Conservation (phyloP, 1,140 invertebrate genomes). For the Trichoplusia ni region DNA sequence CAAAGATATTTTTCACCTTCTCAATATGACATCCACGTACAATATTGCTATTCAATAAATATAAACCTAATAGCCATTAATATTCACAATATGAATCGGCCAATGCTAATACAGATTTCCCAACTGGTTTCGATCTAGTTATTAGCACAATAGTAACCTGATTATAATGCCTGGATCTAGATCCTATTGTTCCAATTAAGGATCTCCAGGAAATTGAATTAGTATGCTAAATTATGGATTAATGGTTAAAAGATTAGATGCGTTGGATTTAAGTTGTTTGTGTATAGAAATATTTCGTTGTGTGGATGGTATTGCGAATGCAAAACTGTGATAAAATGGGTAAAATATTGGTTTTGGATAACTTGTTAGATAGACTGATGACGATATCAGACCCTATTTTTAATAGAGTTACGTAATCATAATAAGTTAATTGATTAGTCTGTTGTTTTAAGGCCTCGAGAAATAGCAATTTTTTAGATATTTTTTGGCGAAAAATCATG, state of each 20-base stretch:
- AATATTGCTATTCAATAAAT: slow-evolving; percentile 9
- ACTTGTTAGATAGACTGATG: too few species aligned
- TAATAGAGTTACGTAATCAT: too few species aligned
- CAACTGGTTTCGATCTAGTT: slow-evolving; percentile 44
- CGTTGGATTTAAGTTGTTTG: slow-evolving; percentile 34
- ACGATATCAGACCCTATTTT: too few species aligned
- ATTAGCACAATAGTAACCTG: slow-evolving; percentile 54
- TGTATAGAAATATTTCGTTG: not conserved
- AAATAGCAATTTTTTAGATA: too few species aligned
- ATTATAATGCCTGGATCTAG: slow-evolving; percentile 64
- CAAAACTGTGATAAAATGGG: too few species aligned
- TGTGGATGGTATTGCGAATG: not conserved
- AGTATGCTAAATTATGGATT: slow-evolving; percentile 54
- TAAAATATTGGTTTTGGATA: too few species aligned
- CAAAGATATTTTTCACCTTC: not conserved
- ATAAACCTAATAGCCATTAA: slow-evolving; percentile 40
- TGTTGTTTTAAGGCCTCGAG: too few species aligned
- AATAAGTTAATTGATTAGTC: too few species aligned
- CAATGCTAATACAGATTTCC: slow-evolving; percentile 51
- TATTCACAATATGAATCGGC: slow-evolving; percentile 38
- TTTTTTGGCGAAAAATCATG: too few species aligned
- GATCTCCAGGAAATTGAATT: slow-evolving; percentile 55
- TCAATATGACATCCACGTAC: not conserved
- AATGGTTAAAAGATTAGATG: slow-evolving; percentile 6
- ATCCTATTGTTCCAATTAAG: slow-evolving; percentile 65